phyloP scores from a whole-genome alignment of 2,888 invertebrate species.

The Ornithoptera priamus region DNA sequence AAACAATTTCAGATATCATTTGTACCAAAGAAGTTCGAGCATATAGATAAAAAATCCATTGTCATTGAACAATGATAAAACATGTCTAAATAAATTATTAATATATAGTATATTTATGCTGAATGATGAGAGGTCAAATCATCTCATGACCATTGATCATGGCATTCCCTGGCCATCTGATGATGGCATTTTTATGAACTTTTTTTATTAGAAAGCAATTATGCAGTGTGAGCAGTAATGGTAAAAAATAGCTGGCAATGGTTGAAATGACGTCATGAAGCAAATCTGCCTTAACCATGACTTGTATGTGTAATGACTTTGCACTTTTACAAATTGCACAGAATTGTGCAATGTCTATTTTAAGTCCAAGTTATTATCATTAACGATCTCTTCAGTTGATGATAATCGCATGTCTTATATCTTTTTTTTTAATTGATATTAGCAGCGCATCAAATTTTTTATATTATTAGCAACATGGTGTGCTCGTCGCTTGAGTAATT shows the following conservation, averaged over 20 bases:
- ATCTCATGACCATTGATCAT: too few species aligned
- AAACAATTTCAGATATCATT: too few species aligned
- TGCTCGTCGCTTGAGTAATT: too few species aligned
- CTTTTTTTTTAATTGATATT: neutral
- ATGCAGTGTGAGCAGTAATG: neutral
- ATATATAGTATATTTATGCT: neutral
- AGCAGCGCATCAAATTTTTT: neutral
- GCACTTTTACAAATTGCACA: slow-evolving; percentile 10
- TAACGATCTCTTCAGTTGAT: neutral
- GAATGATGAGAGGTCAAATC: neutral
- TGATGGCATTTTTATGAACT: too few species aligned
- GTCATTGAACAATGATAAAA: too few species aligned
- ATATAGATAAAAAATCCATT: too few species aligned
- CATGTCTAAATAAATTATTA: too few species aligned
- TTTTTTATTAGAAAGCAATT: neutral
- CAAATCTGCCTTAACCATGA: neutral
- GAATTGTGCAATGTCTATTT: slow-evolving; percentile 14
- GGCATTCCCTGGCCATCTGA: too few species aligned
- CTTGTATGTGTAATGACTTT: slow-evolving; percentile 13
- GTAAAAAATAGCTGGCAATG: neutral
- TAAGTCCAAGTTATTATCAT: neutral
- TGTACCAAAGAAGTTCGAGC: too few species aligned
- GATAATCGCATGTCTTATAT: neutral
- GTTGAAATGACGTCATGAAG: slow-evolving; percentile 13
- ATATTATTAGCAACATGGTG: neutral